A percentile compares a stretch with the other conserved stretches of the same genome.
Conservation (phyloP, 2,888 invertebrate genomes). For the Eristalinus aeneus region DNA sequence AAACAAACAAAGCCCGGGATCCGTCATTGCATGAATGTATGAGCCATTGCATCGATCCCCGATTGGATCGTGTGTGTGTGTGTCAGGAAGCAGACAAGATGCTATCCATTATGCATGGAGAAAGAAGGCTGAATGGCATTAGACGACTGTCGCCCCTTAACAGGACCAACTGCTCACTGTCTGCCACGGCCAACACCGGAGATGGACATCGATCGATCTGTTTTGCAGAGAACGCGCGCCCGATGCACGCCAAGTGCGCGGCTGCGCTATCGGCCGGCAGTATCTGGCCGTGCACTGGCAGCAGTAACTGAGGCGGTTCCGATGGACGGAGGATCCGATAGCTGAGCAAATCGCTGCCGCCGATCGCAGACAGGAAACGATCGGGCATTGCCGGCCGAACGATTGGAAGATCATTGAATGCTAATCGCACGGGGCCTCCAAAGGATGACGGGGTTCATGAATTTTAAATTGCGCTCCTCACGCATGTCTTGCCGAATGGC, state of each 20-base stretch:
- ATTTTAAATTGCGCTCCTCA: slow-evolving; percentile 60
- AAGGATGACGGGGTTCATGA: slow-evolving; percentile 57
- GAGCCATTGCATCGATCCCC: slow-evolving; percentile 37
- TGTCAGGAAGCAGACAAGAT: slow-evolving; percentile 67
- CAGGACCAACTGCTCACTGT: slow-evolving; percentile 60
- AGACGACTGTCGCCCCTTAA: slow-evolving; percentile 34
- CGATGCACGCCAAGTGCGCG: slow-evolving; percentile 29
- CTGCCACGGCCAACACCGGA: slow-evolving; percentile 67
- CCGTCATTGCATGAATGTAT: slow-evolving; percentile 59
- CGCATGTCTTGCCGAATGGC: slow-evolving; percentile 47
- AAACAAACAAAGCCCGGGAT: slow-evolving; percentile 54
- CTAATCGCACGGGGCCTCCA: slow-evolving; percentile 49
- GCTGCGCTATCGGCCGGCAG: slow-evolving; percentile 17
- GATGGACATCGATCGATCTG: slow-evolving; percentile 69
- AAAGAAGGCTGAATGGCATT: slow-evolving; percentile 59
- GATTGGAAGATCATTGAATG: slow-evolving; percentile 66
- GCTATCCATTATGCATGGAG: slow-evolving; percentile 66
- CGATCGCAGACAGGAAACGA: slow-evolving; percentile 63
- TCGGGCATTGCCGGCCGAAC: slow-evolving; percentile 33
- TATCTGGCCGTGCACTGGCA: slow-evolving; percentile 47
- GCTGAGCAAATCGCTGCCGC: slow-evolving; percentile 12
- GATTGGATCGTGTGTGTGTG: slow-evolving; percentile 18
- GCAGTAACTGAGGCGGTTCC: slow-evolving; percentile 55
- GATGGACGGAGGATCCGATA: slow-evolving; percentile 33
- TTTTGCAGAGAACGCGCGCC: slow-evolving; percentile 13